These are phyloP conservation scores for Pantala flavescens DNA, from an alignment of 1,140 invertebrate species.

Conservation along the genomic window DNA sequence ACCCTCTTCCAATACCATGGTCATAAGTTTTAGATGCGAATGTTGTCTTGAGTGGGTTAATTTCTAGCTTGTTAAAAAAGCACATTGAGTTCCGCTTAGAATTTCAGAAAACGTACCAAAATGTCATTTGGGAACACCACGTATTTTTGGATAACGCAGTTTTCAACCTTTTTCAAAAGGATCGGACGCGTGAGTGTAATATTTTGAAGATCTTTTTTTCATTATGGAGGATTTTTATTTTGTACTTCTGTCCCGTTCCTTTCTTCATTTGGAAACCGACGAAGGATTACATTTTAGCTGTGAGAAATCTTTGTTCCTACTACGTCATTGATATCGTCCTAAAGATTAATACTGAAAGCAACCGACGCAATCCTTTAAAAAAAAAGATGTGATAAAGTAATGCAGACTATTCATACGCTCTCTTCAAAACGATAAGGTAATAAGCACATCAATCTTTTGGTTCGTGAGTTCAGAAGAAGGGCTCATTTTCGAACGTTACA, in stretches of 20 bases:
- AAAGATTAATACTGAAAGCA: neutral
- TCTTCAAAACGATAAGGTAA: neutral
- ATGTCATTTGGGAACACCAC: neutral
- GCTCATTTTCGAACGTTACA: too few species aligned
- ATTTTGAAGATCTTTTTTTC: neutral
- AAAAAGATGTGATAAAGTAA: slow-evolving; percentile 4
- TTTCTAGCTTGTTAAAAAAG: too few species aligned
- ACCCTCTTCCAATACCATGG: too few species aligned
- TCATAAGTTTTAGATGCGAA: too few species aligned
- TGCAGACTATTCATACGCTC: neutral
- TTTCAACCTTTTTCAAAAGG: neutral
- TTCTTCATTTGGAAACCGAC: neutral
- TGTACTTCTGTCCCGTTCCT: neutral
- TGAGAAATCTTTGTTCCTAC: slow-evolving; percentile 9
- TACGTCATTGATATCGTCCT: slow-evolving; percentile 6
- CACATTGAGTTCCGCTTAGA: too few species aligned
- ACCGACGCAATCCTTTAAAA: slow-evolving; percentile 2
- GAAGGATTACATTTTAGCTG: neutral
- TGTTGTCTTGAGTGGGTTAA: too few species aligned
- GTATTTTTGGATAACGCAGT: neutral
- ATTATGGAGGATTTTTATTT: neutral
- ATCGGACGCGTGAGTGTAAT: neutral
- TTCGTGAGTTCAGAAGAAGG: too few species aligned
- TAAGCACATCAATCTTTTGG: too few species aligned
- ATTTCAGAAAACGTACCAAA: too few species aligned